Conservation (phyloP, 2,888 invertebrate species). For the Sipunculus nudus region DNA sequence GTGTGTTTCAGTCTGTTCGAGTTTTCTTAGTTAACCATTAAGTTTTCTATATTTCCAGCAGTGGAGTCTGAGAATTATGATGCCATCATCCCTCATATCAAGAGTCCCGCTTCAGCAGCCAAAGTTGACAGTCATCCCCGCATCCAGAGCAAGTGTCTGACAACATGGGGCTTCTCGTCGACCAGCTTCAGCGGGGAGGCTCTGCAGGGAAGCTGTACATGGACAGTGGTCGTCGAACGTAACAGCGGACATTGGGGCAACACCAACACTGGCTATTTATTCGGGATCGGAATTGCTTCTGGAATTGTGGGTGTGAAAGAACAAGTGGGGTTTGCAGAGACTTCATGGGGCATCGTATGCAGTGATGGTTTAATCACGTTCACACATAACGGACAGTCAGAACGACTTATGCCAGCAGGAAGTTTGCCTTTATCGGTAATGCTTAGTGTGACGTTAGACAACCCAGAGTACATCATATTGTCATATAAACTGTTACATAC, state of each 20-base stretch:
- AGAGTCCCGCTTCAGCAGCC: slow-evolving; percentile 39
- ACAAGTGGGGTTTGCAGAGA: slow-evolving; percentile 52
- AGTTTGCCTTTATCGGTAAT: slow-evolving; percentile 55
- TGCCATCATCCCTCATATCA: slow-evolving; percentile 39
- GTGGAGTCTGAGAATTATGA: slow-evolving; percentile 12
- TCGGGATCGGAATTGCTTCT: slow-evolving; percentile 57
- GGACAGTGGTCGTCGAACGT: slow-evolving; percentile 57
- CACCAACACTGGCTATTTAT: slow-evolving; percentile 55
- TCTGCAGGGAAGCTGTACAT: slow-evolving; percentile 44
- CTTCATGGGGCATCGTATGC: slow-evolving; percentile 55
- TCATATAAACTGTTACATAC: slow-evolving; percentile 50
- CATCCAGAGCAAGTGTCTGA: slow-evolving; percentile 54
- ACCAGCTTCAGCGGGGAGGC: slow-evolving; percentile 60
- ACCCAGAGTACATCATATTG: slow-evolving; percentile 47
- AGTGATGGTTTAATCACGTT: slow-evolving; percentile 48
- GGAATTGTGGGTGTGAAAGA: slow-evolving; percentile 53
- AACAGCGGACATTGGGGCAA: slow-evolving; percentile 55
- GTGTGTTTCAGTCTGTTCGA: too few relatives aligned
- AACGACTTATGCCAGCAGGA: slow-evolving; percentile 49
- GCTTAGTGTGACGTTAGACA: slow-evolving; percentile 47
- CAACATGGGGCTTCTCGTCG: slow-evolving; percentile 62
- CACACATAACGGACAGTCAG: slow-evolving; percentile 49
- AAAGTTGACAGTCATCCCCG: slow-evolving; percentile 40
- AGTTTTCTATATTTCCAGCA: neutral
- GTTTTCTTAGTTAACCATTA: too few relatives aligned